Evolutionary conservation across 2,113 vertebrate species (phyloP), one percentile per base, ranked within the genome.

Genomic region (Trichechus manatus): DNA sequence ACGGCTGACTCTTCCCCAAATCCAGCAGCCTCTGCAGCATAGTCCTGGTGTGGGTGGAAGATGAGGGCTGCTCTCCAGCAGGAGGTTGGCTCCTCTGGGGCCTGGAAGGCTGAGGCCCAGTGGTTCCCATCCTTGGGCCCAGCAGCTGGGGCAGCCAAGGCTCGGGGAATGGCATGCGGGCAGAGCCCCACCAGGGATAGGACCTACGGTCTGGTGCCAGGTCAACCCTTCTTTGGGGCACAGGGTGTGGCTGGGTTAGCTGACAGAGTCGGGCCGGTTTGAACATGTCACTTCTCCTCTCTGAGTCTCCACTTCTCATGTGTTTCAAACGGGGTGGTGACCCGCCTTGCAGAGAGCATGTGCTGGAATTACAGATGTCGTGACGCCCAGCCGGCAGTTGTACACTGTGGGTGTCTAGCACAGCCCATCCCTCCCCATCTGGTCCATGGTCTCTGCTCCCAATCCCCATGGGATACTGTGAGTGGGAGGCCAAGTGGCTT

Each of bases 241-340:
- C 63, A 61, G 68, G 47, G n/a, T 82, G 31, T 92, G 56, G 33
- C 93, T 81, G 87, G 81, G 90, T 89, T 50, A 22, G 53, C 68
- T 56, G 77, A 94, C n/a, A 6, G 17, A 5, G 70, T 59, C 44
- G 59, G 81, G 63, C 89, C 63, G 23, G 68, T 68, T 78, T 29
- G 50, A 36, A 74, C 59, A 11, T 33, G 47, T 44, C 81, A 39
- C 9, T 85, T 84, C 39, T 79, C 63, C 64, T 93, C 79, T 64
- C 81, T 22, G 15, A n/a, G 23, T 39, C 81, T 80, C 81, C 53
- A 29, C 31, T 36, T 56, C 50, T 27, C 23, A 14, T 79, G 39
- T 31, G 11, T 84, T 4, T 93, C 11, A 56, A 81, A 25, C 8
- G 11, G 44, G 39, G 6, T 1, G 0, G 33, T n/a, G 85, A 47